Evolutionary conservation across 1,140 invertebrate species (phyloP).

Genomic region (Brachionus angularis): DNA sequence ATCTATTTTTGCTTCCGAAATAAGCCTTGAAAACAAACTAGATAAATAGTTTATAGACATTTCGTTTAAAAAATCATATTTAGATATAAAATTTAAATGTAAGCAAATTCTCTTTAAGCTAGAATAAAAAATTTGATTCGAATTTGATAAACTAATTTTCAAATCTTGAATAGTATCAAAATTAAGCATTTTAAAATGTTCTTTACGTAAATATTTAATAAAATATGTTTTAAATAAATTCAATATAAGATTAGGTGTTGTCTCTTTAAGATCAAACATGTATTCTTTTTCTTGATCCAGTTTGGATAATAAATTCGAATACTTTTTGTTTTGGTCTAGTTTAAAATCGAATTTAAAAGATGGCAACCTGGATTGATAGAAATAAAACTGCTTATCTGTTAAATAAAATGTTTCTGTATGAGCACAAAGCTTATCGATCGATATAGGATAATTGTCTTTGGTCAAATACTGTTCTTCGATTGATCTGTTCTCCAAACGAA

Average conservation of each 20-base stretch:
- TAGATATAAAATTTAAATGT: neutral
- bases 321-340: constrained; percentile 4
- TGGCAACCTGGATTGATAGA: neutral
- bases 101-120: neutral
- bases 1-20: neutral
- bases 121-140: constrained; percentile 2
- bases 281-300: neutral
- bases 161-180: neutral
- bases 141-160: neutral
- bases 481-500: neutral
- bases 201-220: constrained; percentile 9
- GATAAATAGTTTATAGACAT: constrained; percentile 7
- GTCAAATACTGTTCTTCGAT: constrained; percentile 20
- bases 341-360: neutral
- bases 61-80: constrained; percentile 24
- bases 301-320: neutral
- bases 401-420: constrained; percentile 7
- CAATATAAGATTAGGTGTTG: neutral
- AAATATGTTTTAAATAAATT: constrained; percentile 15
- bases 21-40: neutral
- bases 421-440: constrained; percentile 20
- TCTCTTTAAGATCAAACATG: neutral
- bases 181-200: neutral
- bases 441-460: constrained; percentile 18
- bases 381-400: neutral